Base-by-base conservation (phyloP, 2,888 invertebrate genomes). In the Tillus elongatus region DNA sequence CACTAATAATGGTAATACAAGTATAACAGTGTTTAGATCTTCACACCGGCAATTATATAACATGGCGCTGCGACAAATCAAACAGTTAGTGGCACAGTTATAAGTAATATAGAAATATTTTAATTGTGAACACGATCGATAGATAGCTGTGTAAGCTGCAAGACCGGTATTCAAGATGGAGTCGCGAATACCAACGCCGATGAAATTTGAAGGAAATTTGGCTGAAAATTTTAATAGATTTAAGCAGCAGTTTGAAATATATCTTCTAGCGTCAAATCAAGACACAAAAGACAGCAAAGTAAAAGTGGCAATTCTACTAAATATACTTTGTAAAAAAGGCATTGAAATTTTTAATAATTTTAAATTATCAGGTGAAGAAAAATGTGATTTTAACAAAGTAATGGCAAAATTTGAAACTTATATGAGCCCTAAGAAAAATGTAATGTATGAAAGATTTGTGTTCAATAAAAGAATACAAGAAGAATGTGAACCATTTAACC, bases 341-440 rank as follows among this genome's bases (percentile, higher is more conserved):
- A 16, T 50, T 4, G 50, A 54, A 28, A 46, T 46, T 26, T 54
- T 30, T 27, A 45, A 53, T 9, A 52, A 47, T 6, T 52, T 54
- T 26, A 40, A 33, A 4, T 34, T 53, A n/a, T 31, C 37, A 0
- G 45, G 43, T 9, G 43, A 31, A 12, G 39, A 51, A 2, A 44
- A 43, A 10, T 44, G 44, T 19, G 28, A 45, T 4, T 45, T 36
- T 37, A 30, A 41, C 4, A 32, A 28, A 30, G 48, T 53, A 3
- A 19, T 49, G 4, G 15, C 40, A 16, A 43, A 41, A 15, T 51
- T 55, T 30, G 45, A 46, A 32, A 32, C 13, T 4, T 43, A 43
- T 32, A 34, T 37, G 35, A 38, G 15, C n/a, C 44, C 46, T 9
- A 41, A 26, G 24, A 40, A 30, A 32, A 46, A 43, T 33, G 34